Evolutionary conservation across 2,113 vertebrate species (phyloP).

Genomic region (Nothocercus julius): DNA sequence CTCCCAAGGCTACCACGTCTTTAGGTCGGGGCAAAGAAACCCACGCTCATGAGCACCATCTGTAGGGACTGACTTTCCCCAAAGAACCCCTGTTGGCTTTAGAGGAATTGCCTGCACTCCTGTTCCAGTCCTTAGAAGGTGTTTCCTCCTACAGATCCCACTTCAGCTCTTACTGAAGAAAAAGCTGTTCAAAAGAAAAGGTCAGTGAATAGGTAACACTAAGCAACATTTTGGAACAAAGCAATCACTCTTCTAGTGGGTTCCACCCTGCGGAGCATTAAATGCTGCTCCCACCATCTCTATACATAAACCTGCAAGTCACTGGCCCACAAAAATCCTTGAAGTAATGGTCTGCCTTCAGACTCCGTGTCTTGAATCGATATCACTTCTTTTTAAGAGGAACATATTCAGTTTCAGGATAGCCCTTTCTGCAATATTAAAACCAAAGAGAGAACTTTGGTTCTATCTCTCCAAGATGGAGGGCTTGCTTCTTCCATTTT

Average conservation of each 20-base stretch:
- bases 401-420: background rate
- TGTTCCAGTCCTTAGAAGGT: background rate
- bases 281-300: background rate
- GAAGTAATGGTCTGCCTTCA: background rate
- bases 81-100: background rate
- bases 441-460: background rate
- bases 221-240: background rate
- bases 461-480: background rate
- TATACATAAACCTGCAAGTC: background rate
- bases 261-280: background rate
- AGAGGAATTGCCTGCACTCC: background rate
- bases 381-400: background rate
- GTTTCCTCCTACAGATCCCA: background rate
- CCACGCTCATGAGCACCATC: background rate
- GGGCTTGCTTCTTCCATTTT: background rate
- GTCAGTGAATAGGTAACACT: background rate
- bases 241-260: background rate
- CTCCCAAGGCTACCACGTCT: background rate
- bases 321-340: background rate
- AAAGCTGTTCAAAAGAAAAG: background rate
- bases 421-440: background rate
- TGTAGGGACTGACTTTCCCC: background rate
- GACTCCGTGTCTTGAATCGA: background rate
- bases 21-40: background rate
- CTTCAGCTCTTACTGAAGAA: background rate